Evolutionary conservation across 1,140 invertebrate genomes (phyloP), one percentile per base, ranked within the genome.

Genomic region (Lepidurus couesii): DNA sequence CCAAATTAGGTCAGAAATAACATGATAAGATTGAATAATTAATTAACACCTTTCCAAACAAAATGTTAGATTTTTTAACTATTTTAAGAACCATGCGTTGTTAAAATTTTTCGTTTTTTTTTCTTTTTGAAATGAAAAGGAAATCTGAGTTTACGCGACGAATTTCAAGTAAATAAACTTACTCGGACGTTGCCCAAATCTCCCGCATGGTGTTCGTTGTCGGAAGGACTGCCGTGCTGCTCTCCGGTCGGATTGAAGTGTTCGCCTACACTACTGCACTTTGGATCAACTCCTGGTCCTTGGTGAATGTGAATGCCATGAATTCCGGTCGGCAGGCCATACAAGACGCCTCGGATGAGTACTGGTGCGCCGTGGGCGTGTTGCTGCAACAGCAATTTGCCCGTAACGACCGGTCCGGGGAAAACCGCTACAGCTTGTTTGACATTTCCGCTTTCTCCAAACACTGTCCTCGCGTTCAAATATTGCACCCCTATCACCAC

Each of bases 121-220:
- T 34, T 34, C 34, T 34, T 34, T 34, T 34, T 3, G 2, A 34
- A 34, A 34, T 34, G 2, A 34, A 34, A 34, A 34, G 26, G 16
- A 75, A 75, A 24, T 24, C 24, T 24, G 24, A 24, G 24, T 24
- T 24, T 24, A 24, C 24, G 24, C 24, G 24, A 44, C 8, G 11
- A 16, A n/a, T 75, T 16, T 24, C 13, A 42, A 75, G 34, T 7
- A 75, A 75, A 34, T 4, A 44, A 42, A 42, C 42, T 74, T 75
- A 79, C 86, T 34, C 79, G 79, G 34, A 89, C 85, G 83, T 89
- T 89, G 4, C 89, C 89, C 21, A 89, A 82, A 82, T 90, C 89
- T 21, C 89, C 89, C 75, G 85, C 86, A 82, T 89, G 89, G 79
- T 88, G 84, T n/a, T 83, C 82, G 26, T 83, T 80, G 80, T 87